A percentile compares a stretch with the other conserved stretches of the same genome.
Evolutionary conservation across 2,797 vertebrate genomes (phyloP).

Genomic region (Nannoperca australis): DNA sequence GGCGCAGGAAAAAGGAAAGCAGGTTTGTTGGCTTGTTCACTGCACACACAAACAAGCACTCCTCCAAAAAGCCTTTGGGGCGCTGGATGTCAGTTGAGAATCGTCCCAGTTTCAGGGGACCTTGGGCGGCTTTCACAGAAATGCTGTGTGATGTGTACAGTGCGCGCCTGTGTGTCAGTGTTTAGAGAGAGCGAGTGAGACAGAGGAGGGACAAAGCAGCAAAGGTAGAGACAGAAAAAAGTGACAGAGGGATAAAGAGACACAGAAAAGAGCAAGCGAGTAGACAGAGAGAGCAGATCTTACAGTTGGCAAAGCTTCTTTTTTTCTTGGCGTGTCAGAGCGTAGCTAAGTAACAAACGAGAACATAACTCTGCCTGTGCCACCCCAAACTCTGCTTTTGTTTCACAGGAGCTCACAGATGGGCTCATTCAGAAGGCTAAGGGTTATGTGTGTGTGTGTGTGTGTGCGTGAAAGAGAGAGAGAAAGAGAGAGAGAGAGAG

Average conservation of each 20-base stretch:
- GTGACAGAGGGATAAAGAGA: not conserved
- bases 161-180: constrained; percentile 11
- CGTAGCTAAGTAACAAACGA: constrained; percentile 39
- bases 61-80: constrained; percentile 47
- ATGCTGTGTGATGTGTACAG: constrained; percentile 34
- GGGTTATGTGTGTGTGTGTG: constrained; percentile 25
- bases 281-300: constrained; percentile 26
- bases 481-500: too few species aligned
- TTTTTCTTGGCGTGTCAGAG: constrained; percentile 47
- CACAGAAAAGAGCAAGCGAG: constrained; percentile 10
- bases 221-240: not conserved
- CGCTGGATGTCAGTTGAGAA: constrained; percentile 64
- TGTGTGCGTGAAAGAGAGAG: too few species aligned
- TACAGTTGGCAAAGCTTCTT: constrained; percentile 27
- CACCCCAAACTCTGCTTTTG: constrained; percentile 70
- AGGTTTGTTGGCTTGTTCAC: constrained; percentile 65
- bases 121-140: constrained; percentile 47
- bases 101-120: constrained; percentile 64
- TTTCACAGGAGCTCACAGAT: constrained; percentile 78
- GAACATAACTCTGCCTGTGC: constrained; percentile 57
- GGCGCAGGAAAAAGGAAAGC: constrained; percentile 40
- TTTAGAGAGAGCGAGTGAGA: constrained; percentile 20
- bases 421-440: constrained; percentile 72
- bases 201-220: not conserved
- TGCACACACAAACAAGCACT: constrained; percentile 54